Base-by-base conservation (phyloP, 2,888 invertebrate genomes). In the Cheilosia pagana region DNA sequence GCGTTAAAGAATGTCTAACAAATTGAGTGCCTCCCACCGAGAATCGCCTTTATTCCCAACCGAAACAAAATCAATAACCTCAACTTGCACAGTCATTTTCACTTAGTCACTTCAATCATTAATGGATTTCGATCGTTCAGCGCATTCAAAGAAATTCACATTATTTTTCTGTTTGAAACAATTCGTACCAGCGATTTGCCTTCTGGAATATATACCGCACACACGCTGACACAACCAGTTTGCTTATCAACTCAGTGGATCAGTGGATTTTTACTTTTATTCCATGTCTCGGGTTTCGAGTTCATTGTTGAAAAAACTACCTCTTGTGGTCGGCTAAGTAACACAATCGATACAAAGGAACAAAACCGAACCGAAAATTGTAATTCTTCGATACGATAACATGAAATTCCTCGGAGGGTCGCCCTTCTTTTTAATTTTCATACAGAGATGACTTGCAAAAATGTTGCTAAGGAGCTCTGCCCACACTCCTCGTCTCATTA, bases 91-190 rank as follows among this genome's bases (percentile, higher is more conserved):
- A 48, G 55, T 85, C 85, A 85, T 81, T 35, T 70, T 71, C 85
- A 79, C 85, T 81, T 81, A 85, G 81, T 81, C 85, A 81, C 81
- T 75, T 75, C 75, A 76, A 81, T 81, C 75, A 67, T 76, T 85
- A 85, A 85, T 85, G 85, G 85, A 71, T 81, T 81, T 76, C 75
- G 75, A 85, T 75, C 60, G 71, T 76, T 50, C n/a, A 43, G 35
- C 25, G 35, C 35, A 68, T 70, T 68, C 62, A 63, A 74, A 68
- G 45, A 65, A 75, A 25, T 79, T 28, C 41, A 67, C 45, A 71
- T 19, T n/a, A 43, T 5, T 35, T 35, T 41, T 71, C 28, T 45
- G 41, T 35, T 57, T 68, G 60, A 81, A 35, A 70, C 43, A 68
- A 67, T 60, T 45, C 53, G 19, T 57, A 63, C 7, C 55, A 63